Conservation (phyloP, 2,888 invertebrate species). For the Tenodera sinensis region DNA sequence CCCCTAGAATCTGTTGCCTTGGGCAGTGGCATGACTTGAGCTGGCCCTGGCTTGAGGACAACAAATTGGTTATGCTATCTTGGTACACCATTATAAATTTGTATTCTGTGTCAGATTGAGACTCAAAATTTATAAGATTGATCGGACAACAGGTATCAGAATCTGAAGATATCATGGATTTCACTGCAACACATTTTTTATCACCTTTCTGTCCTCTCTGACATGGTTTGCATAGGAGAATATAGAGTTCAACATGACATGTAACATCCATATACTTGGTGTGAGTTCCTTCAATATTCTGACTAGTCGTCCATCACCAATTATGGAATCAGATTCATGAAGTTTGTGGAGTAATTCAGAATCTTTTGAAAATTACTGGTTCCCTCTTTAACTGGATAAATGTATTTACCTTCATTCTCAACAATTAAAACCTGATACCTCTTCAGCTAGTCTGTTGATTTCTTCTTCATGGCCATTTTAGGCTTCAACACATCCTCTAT, state of each 20-base stretch:
- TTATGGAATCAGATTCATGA: slow-evolving; percentile 35
- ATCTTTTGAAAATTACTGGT: slow-evolving; percentile 28
- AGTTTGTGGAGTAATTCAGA: slow-evolving; percentile 37
- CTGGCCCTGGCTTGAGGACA: slow-evolving; percentile 39
- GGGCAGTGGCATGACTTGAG: no score
- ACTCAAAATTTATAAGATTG: slow-evolving; percentile 29
- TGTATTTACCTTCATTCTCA: neutral
- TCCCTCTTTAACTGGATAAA: slow-evolving; percentile 7
- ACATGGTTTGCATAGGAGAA: slow-evolving; percentile 30
- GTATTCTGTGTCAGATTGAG: no score
- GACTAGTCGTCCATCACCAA: slow-evolving; percentile 39
- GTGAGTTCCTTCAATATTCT: slow-evolving; percentile 34
- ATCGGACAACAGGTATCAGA: slow-evolving; percentile 38
- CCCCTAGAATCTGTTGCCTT: no score
- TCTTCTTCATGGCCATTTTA: no score
- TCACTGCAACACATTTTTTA: slow-evolving; percentile 38
- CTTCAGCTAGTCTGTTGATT: neutral
- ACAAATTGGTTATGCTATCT: slow-evolving; percentile 44
- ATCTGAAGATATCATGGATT: slow-evolving; percentile 34
- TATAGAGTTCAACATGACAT: no score
- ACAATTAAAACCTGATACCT: neutral
- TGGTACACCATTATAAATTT: slow-evolving; percentile 36
- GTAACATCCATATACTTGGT: slow-evolving; percentile 37
- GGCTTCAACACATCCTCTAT: no score
- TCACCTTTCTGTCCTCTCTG: slow-evolving; percentile 29